Evolutionary conservation across 2,888 invertebrate species (phyloP), one percentile per base, ranked within the genome.

Genomic region (Drosophila nr. medialis): DNA sequence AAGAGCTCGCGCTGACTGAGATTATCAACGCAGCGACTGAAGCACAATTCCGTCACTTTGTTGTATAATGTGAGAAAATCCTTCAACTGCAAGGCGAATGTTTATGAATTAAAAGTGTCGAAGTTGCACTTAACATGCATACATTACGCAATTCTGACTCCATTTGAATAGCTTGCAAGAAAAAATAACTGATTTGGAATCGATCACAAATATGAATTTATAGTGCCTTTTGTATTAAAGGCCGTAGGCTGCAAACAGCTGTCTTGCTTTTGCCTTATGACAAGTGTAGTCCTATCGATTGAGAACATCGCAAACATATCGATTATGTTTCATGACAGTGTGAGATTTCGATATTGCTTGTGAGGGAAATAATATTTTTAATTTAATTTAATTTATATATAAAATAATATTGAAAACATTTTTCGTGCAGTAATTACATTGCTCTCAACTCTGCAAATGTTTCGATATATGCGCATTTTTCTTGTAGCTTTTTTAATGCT

Each of bases 21-120:
- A 54, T 91, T 92, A 61, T 93, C 93, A 27, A 92, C 91, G 75
- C 93, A 93, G 50, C 91, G 88, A 40, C 79, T 81, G 40, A 93
- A 93, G 64, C 93, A 93, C 51, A 93, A 48, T 72, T 93, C 93
- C 2, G 93, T 93, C 51, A 93, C 91, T 91, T 91, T 92, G 83
- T 93, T 93, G 91, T 93, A 93, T 80, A 93, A 90, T 77, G 90
- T 89, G 27, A 93, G 90, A 75, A 93, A 93, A 80, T 93, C 93
- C 80, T 92, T 93, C 11, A 93, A 81, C 93, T 93, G 70, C 5
- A 81, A 71, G n/a, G 4, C 1, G n/a, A 38, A 18, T 5, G 13
- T 15, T 54, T 11, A 29, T 72, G 40, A 72, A 53, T 59, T 63
- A 49, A 59, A 54, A 13, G 13, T 49, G 40, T 30, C 6, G 18